Base-by-base conservation (phyloP, 2,888 invertebrate species). In the Mechanitis messenoides region DNA sequence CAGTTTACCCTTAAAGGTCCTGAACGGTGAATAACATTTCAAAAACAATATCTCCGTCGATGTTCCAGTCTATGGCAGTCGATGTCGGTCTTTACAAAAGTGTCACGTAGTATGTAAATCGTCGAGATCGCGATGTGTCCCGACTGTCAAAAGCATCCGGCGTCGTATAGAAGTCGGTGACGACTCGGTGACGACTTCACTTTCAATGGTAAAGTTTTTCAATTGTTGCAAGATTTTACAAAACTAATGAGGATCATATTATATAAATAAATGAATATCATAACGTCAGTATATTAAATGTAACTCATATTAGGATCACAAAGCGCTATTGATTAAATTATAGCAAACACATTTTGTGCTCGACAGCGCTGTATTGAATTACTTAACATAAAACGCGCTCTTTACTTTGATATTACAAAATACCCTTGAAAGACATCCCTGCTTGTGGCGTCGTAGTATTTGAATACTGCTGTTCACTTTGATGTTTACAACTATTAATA, bases 91-190 rank as follows among this genome's bases (percentile, higher is more conserved):
- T 88, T 78, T 75, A 83, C 77, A 89, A 90, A 86, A 87, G 77
- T 84, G 83, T 88, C 89, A 89, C 89, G 89, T 90, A 86, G 81
- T 88, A 90, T 90, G 88, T 89, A 90, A 89, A 90, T 85, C 85
- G 87, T 84, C 83, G 83, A 87, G 86, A 85, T 85, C 81, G 85
- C 80, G 82, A 85, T 88, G 89, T 84, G 88, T 82, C 79, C 79
- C 81, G 87, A 87, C 86, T 89, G 87, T 84, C 87, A 88, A 87
- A 83, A 74, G 72, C 87, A 87, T 76, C 81, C 78, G 81, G 74
- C 70, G 77, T 73, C 75, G 70, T 77, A 82, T 79, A 81, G 78
- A 82, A 85, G 83, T 81, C 81, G 20, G 20, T 20, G 20, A 20
- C 20, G 20, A 81, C 76, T 72, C 80, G 77, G 82, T 84, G 81